Conservation (phyloP, 1,140 invertebrate genomes). For the Aphis gossypii region DNA sequence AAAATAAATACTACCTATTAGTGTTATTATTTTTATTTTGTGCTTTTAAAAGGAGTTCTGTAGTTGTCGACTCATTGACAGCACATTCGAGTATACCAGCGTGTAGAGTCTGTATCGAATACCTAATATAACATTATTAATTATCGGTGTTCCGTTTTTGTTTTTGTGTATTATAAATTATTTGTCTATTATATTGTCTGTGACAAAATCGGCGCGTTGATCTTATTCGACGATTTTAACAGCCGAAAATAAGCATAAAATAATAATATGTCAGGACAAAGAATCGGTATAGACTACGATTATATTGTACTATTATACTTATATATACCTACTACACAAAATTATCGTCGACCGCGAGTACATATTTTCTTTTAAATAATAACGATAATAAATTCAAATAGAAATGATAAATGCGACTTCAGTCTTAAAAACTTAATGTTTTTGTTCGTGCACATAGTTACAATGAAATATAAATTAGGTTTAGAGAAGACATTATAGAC, state of each 20-base stretch:
- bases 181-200: neutral
- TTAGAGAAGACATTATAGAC: neutral
- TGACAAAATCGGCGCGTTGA: neutral
- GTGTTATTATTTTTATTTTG: no score
- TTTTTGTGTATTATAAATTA: neutral
- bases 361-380: conserved; percentile 39
- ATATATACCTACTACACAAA: neutral
- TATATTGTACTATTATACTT: neutral
- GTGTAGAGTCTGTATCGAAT: neutral
- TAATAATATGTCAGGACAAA: neutral
- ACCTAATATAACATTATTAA: neutral
- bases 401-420: conserved; percentile 33
- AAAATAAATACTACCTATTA: no score
- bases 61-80: neutral
- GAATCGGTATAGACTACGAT: neutral
- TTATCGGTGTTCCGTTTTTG: neutral
- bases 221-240: neutral
- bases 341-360: neutral
- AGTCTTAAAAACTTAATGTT: conserved; percentile 38
- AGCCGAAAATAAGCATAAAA: neutral
- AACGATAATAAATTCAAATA: conserved; percentile 41
- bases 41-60: no score
- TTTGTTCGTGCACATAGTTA: conserved; percentile 8
- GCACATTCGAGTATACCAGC: neutral
- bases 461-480: conserved; percentile 55